phyloP scores from a whole-genome alignment of 2,888 invertebrate genomes.

The Volucella inanis region DNA sequence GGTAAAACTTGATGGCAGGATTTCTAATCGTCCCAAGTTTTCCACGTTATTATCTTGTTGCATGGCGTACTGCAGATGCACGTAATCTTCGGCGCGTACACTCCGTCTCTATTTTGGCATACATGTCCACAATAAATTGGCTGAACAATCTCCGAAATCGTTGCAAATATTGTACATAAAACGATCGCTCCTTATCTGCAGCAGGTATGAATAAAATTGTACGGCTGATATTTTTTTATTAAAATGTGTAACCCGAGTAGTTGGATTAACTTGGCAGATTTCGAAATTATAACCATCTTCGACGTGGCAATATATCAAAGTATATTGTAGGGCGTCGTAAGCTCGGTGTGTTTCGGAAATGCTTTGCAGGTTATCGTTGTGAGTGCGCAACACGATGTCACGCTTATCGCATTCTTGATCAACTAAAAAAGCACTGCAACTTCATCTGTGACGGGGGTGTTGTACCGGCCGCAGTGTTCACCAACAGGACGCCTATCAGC shows the following conservation, averaged over 20 bases:
- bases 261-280: conserved; percentile 11
- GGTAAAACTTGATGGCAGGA: too few species aligned
- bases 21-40: too few species aligned
- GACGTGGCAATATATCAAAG: conserved; percentile 6
- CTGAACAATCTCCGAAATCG: conserved; percentile 10
- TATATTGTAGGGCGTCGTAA: conserved; percentile 9
- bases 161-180: conserved; percentile 10
- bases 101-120: conserved; percentile 13
- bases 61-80: conserved; percentile 18
- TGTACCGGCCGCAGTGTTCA: conserved; percentile 1
- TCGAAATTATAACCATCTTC: conserved; percentile 14
- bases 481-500: conserved; percentile 11
- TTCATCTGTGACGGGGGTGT: conserved; percentile 18
- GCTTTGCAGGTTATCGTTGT: conserved; percentile 1
- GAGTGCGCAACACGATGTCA: not conserved
- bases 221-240: conserved; percentile 19
- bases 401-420: conserved; percentile 5
- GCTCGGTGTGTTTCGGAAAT: not conserved
- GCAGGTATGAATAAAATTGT: conserved; percentile 19
- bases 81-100: conserved; percentile 8
- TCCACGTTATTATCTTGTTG: not conserved
- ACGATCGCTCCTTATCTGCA: conserved; percentile 3
- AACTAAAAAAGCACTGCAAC: conserved; percentile 12
- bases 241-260: conserved; percentile 6
- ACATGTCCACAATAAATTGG: conserved; percentile 21